phyloP scores from a whole-genome alignment of 1,140 invertebrate genomes.

The Nixonia krombeini region DNA sequence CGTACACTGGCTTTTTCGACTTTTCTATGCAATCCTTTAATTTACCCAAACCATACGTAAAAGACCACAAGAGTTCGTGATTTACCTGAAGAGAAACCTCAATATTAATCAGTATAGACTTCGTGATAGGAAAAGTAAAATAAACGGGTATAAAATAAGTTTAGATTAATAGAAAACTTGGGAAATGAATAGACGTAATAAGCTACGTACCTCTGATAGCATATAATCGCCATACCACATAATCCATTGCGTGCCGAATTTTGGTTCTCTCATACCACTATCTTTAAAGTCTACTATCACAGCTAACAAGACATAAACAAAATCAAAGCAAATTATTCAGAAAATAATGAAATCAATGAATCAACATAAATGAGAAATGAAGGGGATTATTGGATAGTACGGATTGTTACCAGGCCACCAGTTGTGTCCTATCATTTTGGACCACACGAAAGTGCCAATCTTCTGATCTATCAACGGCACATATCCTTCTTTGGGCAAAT shows the following conservation, averaged over 20 bases:
- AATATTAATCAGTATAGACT: no score
- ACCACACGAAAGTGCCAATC: conserved; percentile 60
- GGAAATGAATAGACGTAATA: no score
- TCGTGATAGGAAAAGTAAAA: no score
- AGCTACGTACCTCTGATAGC: conserved; percentile 55
- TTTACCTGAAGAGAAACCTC: conserved; percentile 27
- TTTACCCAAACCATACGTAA: conserved; percentile 44
- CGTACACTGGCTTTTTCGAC: conserved; percentile 38
- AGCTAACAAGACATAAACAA: conserved; percentile 39
- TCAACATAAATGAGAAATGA: neutral
- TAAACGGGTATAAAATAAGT: no score
- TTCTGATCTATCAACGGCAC: conserved; percentile 57
- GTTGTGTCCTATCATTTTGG: conserved; percentile 59
- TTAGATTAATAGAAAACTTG: no score
- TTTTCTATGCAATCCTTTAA: conserved; percentile 45
- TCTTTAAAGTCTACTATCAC: conserved; percentile 64
- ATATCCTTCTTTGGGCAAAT: conserved; percentile 18
- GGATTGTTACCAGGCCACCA: conserved; percentile 62
- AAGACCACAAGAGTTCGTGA: conserved; percentile 44
- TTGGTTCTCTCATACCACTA: conserved; percentile 58
- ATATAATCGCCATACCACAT: conserved; percentile 66
- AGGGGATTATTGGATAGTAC: neutral
- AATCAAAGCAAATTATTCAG: conserved; percentile 1
- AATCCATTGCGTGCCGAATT: conserved; percentile 64
- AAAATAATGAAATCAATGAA: conserved; percentile 4